phyloP scores from a whole-genome alignment of 2,888 invertebrate genomes.

The Lobophora halterata region DNA sequence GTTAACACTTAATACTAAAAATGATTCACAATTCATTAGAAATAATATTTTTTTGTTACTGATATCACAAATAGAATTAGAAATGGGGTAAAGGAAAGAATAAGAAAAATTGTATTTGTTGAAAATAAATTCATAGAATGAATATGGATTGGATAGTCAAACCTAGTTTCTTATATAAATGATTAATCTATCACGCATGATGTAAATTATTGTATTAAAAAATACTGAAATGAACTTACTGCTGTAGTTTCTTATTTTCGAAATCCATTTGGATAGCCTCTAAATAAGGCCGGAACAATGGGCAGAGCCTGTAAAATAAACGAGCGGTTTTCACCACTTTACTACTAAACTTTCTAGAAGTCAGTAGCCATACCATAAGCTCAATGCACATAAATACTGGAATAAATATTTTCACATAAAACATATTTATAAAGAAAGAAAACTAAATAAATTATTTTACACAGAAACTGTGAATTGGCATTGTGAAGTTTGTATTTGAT shows the following conservation, averaged over 20 bases:
- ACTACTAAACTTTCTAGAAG: conserved; percentile 1
- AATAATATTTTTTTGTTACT: too few relatives aligned
- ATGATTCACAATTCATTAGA: too few relatives aligned
- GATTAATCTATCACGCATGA: not conserved
- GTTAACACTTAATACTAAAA: too few relatives aligned
- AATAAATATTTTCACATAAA: conserved; percentile 4
- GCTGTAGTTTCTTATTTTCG: conserved; percentile 85
- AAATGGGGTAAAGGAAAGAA: too few relatives aligned
- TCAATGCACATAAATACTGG: conserved; percentile 2
- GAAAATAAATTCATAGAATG: too few relatives aligned
- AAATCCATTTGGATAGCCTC: conserved; percentile 95
- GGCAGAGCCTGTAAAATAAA: conserved; percentile 83
- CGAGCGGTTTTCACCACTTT: not conserved
- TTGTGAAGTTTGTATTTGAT: not conserved
- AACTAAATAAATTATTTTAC: not conserved
- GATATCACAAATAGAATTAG: too few relatives aligned
- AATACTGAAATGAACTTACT: conserved; percentile 59
- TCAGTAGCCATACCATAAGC: conserved; percentile 4
- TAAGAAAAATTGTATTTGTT: too few relatives aligned
- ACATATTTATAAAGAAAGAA: not conserved
- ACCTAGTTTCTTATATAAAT: too few relatives aligned
- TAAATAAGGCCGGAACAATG: conserved; percentile 93
- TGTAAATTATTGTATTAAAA: conserved; percentile 13
- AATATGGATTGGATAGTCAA: too few relatives aligned
- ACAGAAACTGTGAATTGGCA: conserved; percentile 2